These are phyloP conservation scores for Ormyrus pomaceus DNA, from an alignment of 2,888 invertebrate species.

Conservation along the genomic window DNA sequence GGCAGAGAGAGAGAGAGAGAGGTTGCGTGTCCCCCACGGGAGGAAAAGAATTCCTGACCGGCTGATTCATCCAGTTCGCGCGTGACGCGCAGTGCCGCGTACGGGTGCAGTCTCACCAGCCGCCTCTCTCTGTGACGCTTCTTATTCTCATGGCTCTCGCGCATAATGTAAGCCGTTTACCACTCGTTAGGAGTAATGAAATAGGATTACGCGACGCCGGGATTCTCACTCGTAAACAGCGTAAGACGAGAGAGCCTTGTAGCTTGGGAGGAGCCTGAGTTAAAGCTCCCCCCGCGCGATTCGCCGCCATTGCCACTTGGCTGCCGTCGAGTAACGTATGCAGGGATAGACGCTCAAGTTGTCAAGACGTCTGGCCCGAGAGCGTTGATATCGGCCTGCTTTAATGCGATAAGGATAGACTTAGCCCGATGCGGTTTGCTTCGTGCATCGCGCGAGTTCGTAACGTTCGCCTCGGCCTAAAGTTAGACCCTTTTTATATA, in stretches of 20 bases:
- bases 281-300: not conserved
- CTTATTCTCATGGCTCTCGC: not conserved
- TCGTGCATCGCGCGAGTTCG: too few relatives aligned
- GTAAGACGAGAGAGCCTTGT: not conserved
- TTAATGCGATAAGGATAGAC: too few relatives aligned
- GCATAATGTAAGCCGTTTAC: slow-evolving; percentile 15
- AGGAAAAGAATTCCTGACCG: slow-evolving; percentile 53
- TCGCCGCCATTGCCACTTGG: slow-evolving; percentile 9
- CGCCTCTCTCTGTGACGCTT: not conserved
- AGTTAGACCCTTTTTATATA: too few relatives aligned
- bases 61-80: slow-evolving; percentile 49
- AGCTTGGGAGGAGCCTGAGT: not conserved
- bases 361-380: too few relatives aligned
- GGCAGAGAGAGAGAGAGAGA: not conserved
- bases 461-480: too few relatives aligned
- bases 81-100: slow-evolving; percentile 21
- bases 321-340: too few relatives aligned
- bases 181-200: slow-evolving; percentile 47
- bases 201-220: slow-evolving; percentile 20
- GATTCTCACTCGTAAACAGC: not conserved
- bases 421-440: too few relatives aligned
- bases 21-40: not conserved
- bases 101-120: not conserved
- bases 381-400: too few relatives aligned
- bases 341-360: too few relatives aligned